Conservation (phyloP, 2,888 invertebrate species). For the Mylabris sibirica region DNA sequence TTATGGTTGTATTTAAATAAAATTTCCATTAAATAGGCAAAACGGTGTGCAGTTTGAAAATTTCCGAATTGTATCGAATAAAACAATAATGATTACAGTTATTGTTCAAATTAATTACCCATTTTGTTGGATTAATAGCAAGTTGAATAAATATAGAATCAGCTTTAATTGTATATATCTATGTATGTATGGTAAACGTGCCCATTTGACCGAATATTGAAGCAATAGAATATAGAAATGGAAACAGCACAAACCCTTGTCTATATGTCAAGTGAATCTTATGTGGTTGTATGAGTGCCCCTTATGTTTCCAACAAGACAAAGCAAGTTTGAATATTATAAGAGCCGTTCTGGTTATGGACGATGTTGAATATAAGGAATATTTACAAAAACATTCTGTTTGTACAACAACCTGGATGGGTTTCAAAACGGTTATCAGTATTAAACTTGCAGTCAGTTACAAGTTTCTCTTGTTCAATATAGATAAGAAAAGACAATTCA, state of each 20-base stretch:
- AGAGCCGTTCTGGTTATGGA: neutral
- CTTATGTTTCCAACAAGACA: conserved; percentile 30
- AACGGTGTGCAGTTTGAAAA: neutral
- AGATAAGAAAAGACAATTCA: neutral
- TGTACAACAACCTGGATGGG: neutral
- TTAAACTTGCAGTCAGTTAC: neutral
- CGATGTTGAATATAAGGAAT: neutral
- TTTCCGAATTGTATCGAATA: neutral
- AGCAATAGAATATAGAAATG: conserved; percentile 16
- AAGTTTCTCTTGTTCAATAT: conserved; percentile 5
- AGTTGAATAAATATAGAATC: neutral
- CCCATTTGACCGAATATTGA: neutral
- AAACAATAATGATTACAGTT: neutral
- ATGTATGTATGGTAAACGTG: neutral
- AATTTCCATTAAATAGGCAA: neutral
- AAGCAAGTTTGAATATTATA: neutral
- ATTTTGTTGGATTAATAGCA: neutral
- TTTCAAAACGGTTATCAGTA: conserved; percentile 2
- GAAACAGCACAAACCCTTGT: conserved; percentile 25
- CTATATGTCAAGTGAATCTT: conserved; percentile 29
- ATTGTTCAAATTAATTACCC: neutral
- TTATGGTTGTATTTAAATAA: neutral
- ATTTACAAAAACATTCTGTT: conserved; percentile 7
- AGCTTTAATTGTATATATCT: neutral
- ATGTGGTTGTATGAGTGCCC: conserved; percentile 28